Evolutionary conservation across 2,888 invertebrate species (phyloP), one percentile per base, ranked within the genome.

Genomic region (Netelia virgata): DNA sequence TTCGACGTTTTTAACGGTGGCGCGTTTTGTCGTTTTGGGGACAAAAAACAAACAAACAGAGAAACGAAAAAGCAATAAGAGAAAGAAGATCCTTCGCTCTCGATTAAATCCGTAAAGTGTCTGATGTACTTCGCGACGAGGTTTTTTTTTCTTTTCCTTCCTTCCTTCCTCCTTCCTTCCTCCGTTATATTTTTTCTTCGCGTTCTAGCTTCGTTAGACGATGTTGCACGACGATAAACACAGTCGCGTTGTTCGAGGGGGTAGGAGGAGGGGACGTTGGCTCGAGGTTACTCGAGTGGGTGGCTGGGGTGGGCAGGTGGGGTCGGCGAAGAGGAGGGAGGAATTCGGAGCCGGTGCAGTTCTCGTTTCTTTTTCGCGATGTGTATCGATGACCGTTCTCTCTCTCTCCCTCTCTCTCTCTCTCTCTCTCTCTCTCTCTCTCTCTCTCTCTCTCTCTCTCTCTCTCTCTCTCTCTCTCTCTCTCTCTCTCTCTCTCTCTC

Each of bases 361-460:
- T 36, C 36, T 36, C 36, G 36, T 36, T 36, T 36, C 36, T 36
- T 36, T 8, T 36, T 36, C 36, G 36, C 36, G 36, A 36, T 36
- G 5, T 6, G 5, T 36, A 36, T 36, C 36, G 6, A 6, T 36
- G 36, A 36, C 36, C 36, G 6, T 36, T 36, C 47, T 63, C 18
- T 61, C 61, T 63, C 64, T 53, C 28, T 47, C 9, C 28, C 18
- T 10, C 18, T 36, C 36, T 23, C 61, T 16, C 76, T 28, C 75
- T 68, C 23, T 66, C 69, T 70, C 69, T 47, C 59, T 55, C 9
- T 41, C 61, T 36, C 74, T 68, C 43, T 63, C 18, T 61, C 61
- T 63, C 64, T 53, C 28, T 47, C 9, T 61, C 18, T 10, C 18
- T 36, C 36, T 23, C 61, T 16, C 76, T 28, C 75, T 68, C 23